Conservation (phyloP, 2,888 invertebrate genomes). For the Melinaea menophilus region DNA sequence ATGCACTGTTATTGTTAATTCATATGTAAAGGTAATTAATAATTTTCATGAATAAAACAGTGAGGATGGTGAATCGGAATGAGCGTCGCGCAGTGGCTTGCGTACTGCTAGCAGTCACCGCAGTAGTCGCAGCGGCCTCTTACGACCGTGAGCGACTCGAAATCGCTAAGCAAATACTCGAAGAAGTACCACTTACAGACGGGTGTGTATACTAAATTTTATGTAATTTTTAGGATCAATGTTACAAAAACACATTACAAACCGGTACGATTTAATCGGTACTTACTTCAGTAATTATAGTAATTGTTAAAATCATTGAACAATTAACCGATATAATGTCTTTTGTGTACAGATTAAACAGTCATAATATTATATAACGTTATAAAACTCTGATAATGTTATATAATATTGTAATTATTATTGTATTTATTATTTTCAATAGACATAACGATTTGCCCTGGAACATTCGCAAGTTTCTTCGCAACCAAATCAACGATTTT, state of each 20-base stretch:
- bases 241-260: no score
- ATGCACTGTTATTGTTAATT: no score
- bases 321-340: neutral
- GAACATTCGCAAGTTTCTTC: conserved; percentile 85
- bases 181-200: conserved; percentile 82
- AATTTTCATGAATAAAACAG: conserved; percentile 38
- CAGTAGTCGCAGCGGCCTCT: conserved; percentile 72
- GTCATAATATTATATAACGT: neutral
- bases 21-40: no score
- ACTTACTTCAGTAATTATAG: no score
- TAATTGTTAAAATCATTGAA: neutral
- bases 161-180: conserved; percentile 79
- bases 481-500: conserved; percentile 82
- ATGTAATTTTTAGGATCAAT: neutral
- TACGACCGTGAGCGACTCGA: conserved; percentile 78
- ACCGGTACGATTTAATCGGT: no score
- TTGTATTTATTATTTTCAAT: conserved; percentile 35
- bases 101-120: conserved; percentile 71
- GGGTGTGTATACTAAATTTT: conserved; percentile 60
- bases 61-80: conserved; percentile 59
- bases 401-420: no score
- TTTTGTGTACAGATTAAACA: neutral
- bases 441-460: conserved; percentile 84
- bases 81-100: conserved; percentile 58
- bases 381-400: no score